Conservation (phyloP, 53 echinoderm and acorn worm genomes). For the Temnopleurus reevesii region DNA sequence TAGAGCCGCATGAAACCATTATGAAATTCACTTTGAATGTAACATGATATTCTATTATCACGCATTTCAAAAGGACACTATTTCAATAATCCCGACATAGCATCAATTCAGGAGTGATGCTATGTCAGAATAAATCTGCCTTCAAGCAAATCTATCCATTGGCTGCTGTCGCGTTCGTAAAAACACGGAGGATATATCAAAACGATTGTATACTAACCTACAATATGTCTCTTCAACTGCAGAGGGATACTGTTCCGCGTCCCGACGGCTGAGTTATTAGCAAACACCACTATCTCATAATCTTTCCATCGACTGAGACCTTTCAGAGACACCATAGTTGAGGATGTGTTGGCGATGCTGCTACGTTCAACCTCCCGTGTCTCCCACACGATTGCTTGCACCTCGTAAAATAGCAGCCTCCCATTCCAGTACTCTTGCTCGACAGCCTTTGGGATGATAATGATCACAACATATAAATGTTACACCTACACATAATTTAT, state of each 20-base stretch:
- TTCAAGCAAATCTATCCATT: no score
- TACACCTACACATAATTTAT: no score
- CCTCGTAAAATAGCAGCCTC: constrained; percentile 36
- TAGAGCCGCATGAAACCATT: no score
- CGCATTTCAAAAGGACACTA: no score
- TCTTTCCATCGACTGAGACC: constrained; percentile 61
- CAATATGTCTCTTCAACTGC: constrained; percentile 46
- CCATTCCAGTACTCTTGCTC: constrained; percentile 58
- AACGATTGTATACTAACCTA: constrained; percentile 34
- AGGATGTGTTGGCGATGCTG: background rate
- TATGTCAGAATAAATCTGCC: no score
- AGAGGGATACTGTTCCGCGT: constrained; percentile 12
- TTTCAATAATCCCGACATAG: no score
- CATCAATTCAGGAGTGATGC: no score
- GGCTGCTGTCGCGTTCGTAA: no score
- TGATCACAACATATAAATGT: no score
- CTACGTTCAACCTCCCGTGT: background rate
- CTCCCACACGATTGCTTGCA: constrained; percentile 9
- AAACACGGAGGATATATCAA: no score
- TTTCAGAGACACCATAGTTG: constrained; percentile 43
- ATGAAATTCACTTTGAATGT: no score
- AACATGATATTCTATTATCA: no score
- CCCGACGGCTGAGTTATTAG: constrained; percentile 66
- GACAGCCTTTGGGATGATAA: constrained; percentile 15
- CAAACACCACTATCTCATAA: constrained; percentile 59